Conservation (phyloP, 1,140 invertebrate species). For the Drepana arcuata region DNA sequence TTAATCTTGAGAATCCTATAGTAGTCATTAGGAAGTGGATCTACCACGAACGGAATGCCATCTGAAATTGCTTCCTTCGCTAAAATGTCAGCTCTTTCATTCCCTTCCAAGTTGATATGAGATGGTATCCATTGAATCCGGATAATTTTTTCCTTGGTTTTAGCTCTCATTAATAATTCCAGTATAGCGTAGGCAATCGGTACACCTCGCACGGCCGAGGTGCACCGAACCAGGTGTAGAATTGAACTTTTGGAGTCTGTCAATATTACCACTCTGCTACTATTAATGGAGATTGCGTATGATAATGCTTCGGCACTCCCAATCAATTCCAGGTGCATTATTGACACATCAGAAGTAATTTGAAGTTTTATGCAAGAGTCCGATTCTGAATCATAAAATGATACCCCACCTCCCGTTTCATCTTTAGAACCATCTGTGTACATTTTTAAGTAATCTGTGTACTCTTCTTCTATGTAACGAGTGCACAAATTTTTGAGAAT, state of each 20-base stretch:
- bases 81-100: constrained; percentile 3
- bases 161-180: not conserved
- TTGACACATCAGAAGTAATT: constrained; percentile 1
- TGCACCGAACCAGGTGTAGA: constrained; percentile 12
- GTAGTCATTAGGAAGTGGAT: too few relatives aligned
- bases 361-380: not conserved
- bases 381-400: not conserved
- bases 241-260: constrained; percentile 10
- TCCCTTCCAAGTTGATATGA: constrained; percentile 1
- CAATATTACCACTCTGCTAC: constrained; percentile 5
- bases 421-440: constrained; percentile 3
- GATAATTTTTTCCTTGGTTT: not conserved
- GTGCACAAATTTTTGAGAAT: not conserved
- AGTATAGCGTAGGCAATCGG: constrained; percentile 11
- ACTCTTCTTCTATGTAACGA: not conserved
- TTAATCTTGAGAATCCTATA: too few relatives aligned
- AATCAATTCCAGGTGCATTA: constrained; percentile 10
- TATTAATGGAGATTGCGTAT: constrained; percentile 1
- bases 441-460: not conserved
- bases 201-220: constrained; percentile 6
- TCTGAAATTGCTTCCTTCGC: not conserved
- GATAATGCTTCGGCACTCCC: constrained; percentile 11
- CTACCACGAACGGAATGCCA: too few relatives aligned
- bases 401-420: not conserved
- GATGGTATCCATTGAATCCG: constrained; percentile 6